phyloP scores from a whole-genome alignment of 2,888 invertebrate genomes.

The Sarcophaga variegata region DNA sequence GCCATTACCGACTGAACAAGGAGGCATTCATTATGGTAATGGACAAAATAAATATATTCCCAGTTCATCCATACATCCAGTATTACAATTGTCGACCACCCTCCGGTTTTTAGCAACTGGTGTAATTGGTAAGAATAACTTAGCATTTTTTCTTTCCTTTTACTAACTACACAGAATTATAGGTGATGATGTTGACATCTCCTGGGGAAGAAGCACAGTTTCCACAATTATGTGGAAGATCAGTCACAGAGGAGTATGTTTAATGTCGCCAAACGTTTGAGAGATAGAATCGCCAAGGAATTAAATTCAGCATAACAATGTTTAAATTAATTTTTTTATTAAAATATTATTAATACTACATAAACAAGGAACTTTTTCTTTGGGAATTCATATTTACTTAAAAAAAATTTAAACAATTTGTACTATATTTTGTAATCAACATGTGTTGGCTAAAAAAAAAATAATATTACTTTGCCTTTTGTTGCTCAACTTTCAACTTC shows the following conservation, averaged over 20 bases:
- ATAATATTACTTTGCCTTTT: too few species aligned
- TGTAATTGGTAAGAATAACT: conserved; percentile 31
- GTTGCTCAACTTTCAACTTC: too few species aligned
- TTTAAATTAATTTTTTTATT: conserved; percentile 1
- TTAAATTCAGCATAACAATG: not conserved
- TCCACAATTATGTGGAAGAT: conserved; percentile 18
- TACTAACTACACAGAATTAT: not conserved
- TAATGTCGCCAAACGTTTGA: conserved; percentile 5
- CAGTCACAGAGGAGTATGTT: conserved; percentile 13
- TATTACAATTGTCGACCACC: conserved; percentile 24
- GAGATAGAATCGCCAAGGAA: conserved; percentile 13
- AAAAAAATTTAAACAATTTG: too few species aligned
- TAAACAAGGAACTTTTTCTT: too few species aligned
- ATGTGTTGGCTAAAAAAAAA: too few species aligned
- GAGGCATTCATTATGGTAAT: not conserved
- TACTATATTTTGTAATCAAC: too few species aligned
- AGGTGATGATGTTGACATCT: conserved; percentile 19
- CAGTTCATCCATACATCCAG: conserved; percentile 15
- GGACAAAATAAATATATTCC: conserved; percentile 22
- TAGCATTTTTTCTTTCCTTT: not conserved
- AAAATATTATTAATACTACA: conserved; percentile 2
- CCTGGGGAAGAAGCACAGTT: conserved; percentile 29
- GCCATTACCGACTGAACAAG: conserved; percentile 24
- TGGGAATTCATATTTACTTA: too few species aligned
- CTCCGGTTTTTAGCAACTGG: conserved; percentile 36